phyloP scores from a whole-genome alignment of 2,888 invertebrate species.

The Phaedon cochleariae region DNA sequence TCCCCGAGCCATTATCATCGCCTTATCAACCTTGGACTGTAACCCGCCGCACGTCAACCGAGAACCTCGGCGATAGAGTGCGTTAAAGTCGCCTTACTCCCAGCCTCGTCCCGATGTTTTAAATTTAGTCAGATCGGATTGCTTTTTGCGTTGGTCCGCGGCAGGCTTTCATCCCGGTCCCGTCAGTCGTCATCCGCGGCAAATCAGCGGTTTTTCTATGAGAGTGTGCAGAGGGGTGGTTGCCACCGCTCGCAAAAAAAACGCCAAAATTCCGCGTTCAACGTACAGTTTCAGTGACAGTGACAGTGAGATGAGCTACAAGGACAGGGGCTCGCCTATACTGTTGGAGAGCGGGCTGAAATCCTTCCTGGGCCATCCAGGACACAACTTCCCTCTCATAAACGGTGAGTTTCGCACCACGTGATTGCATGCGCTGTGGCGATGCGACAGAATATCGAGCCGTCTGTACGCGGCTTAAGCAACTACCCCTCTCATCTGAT shows the following conservation, averaged over 20 bases:
- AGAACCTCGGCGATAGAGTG: conserved; percentile 58
- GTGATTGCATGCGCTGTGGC: conserved; percentile 36
- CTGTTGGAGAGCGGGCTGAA: conserved; percentile 88
- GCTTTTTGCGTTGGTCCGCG: conserved; percentile 49
- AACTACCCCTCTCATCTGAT: not conserved
- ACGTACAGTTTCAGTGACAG: conserved; percentile 62
- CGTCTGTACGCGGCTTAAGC: not conserved
- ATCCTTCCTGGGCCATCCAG: conserved; percentile 85
- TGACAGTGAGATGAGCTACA: conserved; percentile 84
- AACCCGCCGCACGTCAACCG: conserved; percentile 53
- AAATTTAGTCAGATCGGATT: conserved; percentile 62
- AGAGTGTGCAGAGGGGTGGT: conserved; percentile 48
- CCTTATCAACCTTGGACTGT: conserved; percentile 63
- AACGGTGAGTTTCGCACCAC: conserved; percentile 71
- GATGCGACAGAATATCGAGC: conserved; percentile 27
- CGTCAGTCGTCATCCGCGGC: conserved; percentile 25
- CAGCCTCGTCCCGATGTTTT: conserved; percentile 51
- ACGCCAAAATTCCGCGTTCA: conserved; percentile 63
- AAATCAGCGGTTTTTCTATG: conserved; percentile 39
- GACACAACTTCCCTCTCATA: conserved; percentile 80
- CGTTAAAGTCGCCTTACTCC: conserved; percentile 58
- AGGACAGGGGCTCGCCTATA: conserved; percentile 86
- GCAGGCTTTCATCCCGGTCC: no score
- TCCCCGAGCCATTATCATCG: conserved; percentile 41
- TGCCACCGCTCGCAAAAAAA: conserved; percentile 47